Evolutionary conservation across 1,140 invertebrate genomes (phyloP), one percentile per base, ranked within the genome.

Genomic region (Euschistus heros): DNA sequence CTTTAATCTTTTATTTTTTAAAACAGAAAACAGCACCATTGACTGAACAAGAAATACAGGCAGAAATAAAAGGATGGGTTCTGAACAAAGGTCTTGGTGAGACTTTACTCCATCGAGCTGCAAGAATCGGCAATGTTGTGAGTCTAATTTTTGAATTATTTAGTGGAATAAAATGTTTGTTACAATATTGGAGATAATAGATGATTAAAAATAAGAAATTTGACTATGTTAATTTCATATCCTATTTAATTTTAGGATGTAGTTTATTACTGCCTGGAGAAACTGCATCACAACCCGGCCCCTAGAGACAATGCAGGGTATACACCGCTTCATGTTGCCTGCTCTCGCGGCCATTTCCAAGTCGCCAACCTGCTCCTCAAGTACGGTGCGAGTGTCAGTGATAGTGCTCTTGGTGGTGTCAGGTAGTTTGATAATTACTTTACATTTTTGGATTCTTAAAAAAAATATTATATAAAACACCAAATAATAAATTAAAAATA

Each of bases 61-160:
- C 84, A 66, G 91, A 95, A 77, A 89, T 95, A 54, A 89, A 92
- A 75, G 84, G 86, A 59, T 89, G 93, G 85, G 89, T 94, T 64
- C 84, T 94, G 55, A 96, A 94, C 74, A 95, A 95, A 75, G 91
- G 92, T 20, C 84, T 94, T 15, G 94, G 94, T 15, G 93, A 96
- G 76, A 94, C 92, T 0, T 82, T 91, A 67, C 78, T 97, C 54
- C 93, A 96, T 74, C 81, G 92, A 72, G 91, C 92, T 62, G 90
- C 92, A 14, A 81, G 92, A 72, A 81, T 92, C 52, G 91, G 92
- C 55, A 88, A 92, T 72, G 86, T 87, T 74, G 89, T 93, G 78
- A 82, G 82, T 76, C 24, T 37, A 26, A 17, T 26, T 50, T 30
- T 17, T 1, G 18, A 5, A 33, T 46, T 37, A 15, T 50, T 20